Conservation (phyloP, 2,888 invertebrate genomes). For the Petrolisthes cinctipes region DNA sequence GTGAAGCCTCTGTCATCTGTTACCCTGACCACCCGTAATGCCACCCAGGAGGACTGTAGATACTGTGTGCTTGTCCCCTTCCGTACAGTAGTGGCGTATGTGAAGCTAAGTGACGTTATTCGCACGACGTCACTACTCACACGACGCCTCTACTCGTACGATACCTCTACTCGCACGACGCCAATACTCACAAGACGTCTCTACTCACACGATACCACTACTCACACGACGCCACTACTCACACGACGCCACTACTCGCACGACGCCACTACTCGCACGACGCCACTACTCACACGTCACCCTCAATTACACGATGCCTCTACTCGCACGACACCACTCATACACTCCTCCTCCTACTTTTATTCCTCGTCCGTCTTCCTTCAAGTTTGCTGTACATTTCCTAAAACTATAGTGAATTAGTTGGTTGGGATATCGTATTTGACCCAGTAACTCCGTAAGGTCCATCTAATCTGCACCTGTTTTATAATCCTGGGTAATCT, state of each 20-base stretch:
- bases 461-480: no score
- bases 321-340: background rate
- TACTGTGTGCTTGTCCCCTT: no score
- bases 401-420: no score
- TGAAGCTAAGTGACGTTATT: no score
- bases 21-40: conserved; percentile 19
- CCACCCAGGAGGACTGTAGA: background rate
- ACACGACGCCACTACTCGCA: background rate
- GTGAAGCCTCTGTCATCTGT: conserved; percentile 29
- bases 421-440: no score
- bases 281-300: no score
- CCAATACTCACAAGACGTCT: background rate
- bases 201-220: background rate
- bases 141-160: background rate
- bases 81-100: no score
- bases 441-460: no score
- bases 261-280: no score
- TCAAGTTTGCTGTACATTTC: background rate
- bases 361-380: background rate
- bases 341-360: background rate
- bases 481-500: no score
- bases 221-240: background rate
- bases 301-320: background rate
- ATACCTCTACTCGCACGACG: background rate
- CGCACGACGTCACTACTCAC: conserved; percentile 1